phyloP scores from a whole-genome alignment of 2,113 vertebrate genomes.

The Ceyx margarethae region DNA sequence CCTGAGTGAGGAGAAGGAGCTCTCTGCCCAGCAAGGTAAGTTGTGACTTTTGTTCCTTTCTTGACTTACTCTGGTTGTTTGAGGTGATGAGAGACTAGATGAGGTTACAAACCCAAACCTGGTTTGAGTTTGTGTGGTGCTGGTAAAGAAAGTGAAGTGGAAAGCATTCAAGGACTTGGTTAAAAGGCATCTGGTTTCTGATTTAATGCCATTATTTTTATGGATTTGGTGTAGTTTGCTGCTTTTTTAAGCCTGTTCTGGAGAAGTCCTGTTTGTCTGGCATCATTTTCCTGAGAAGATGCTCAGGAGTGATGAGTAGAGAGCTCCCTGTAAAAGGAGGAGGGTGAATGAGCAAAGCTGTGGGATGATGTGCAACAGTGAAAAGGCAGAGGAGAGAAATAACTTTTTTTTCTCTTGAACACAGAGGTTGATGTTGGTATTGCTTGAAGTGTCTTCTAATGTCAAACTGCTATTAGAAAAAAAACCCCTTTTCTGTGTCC shows the following conservation, averaged over 20 bases:
- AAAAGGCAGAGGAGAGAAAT: neutral
- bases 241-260: neutral
- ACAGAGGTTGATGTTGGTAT: neutral
- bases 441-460: neutral
- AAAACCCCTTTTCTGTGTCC: fast-evolving
- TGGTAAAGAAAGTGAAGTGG: neutral
- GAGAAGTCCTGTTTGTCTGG: neutral
- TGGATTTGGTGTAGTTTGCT: too few species aligned
- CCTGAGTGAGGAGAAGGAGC: neutral
- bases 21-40: neutral
- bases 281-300: neutral
- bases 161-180: neutral
- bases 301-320: neutral
- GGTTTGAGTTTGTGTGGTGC: neutral
- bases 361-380: neutral
- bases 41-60: neutral
- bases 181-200: neutral
- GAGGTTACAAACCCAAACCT: too few species aligned
- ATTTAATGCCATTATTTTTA: neutral
- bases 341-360: neutral
- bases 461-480: neutral
- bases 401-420: fast-evolving
- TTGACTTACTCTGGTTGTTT: neutral
- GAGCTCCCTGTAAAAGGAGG: fast-evolving
- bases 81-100: neutral